Evolutionary conservation across 2,888 invertebrate species (phyloP).

Genomic region (Homarus gammarus): DNA sequence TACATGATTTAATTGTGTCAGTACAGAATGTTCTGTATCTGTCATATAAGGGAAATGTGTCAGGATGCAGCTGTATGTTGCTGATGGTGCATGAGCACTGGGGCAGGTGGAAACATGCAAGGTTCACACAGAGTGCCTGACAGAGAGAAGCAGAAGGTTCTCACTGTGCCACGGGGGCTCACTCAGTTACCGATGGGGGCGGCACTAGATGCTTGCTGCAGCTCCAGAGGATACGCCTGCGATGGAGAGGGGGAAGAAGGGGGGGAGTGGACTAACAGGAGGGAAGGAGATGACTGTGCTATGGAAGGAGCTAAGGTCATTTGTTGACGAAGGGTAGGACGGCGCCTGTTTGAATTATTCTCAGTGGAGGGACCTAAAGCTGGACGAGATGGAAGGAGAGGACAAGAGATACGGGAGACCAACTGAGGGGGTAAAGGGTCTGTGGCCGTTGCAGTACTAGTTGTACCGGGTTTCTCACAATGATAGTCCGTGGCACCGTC

Average conservation of each 20-base stretch:
- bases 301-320: slow-evolving; percentile 49
- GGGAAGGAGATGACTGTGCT: slow-evolving; percentile 66
- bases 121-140: slow-evolving; percentile 55
- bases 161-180: slow-evolving; percentile 75
- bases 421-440: slow-evolving; percentile 32
- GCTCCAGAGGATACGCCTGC: slow-evolving; percentile 76
- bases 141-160: slow-evolving; percentile 70
- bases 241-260: slow-evolving; percentile 56
- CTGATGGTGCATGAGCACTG: slow-evolving; percentile 15
- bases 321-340: slow-evolving; percentile 30
- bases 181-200: slow-evolving; percentile 78
- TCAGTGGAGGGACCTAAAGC: slow-evolving; percentile 29
- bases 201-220: slow-evolving; percentile 78
- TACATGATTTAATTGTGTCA: too few relatives aligned
- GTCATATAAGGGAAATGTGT: slow-evolving; percentile 36
- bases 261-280: slow-evolving; percentile 54
- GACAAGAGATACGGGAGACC: slow-evolving; percentile 62
- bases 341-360: slow-evolving; percentile 22
- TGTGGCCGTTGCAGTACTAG: not conserved
- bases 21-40: slow-evolving; percentile 11
- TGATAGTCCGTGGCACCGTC: not conserved
- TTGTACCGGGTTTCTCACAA: not conserved
- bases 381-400: slow-evolving; percentile 51
- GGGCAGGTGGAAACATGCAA: slow-evolving; percentile 40
- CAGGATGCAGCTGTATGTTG: not conserved